A percentile compares a stretch with the other conserved stretches of the same genome.
Evolutionary conservation across 2,113 vertebrate genomes (phyloP).

Genomic region (Rattus norvegicus): DNA sequence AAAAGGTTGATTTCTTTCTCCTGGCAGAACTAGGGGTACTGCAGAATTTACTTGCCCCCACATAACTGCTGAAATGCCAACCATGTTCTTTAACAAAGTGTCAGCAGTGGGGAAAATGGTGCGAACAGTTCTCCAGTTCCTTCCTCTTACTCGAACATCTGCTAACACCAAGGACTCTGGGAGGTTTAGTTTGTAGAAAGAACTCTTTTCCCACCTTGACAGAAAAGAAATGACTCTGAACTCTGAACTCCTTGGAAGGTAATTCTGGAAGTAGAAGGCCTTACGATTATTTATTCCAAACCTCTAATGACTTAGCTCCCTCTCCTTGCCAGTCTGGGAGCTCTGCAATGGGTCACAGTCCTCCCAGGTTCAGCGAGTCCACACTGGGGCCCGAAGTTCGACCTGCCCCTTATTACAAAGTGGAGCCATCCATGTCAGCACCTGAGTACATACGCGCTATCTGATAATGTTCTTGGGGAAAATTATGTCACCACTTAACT

Average conservation of each 20-base stretch:
- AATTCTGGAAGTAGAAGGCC: slow-evolving; percentile 5
- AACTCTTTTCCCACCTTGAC: background rate
- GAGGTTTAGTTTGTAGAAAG: background rate
- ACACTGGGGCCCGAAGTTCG: background rate
- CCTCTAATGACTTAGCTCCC: background rate
- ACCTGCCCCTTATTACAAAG: background rate
- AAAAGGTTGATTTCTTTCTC: slow-evolving; percentile 29
- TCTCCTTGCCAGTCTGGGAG: background rate
- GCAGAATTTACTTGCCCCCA: background rate
- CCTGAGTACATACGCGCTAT: background rate
- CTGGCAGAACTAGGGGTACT: background rate
- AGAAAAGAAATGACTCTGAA: slow-evolving; percentile 29
- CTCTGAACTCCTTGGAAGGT: slow-evolving; percentile 13
- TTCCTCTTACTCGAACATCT: background rate
- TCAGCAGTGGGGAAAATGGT: slow-evolving; percentile 38
- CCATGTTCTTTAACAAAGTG: slow-evolving; percentile 43
- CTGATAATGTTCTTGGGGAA: slow-evolving; percentile 26
- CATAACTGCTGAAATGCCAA: slow-evolving; percentile 49
- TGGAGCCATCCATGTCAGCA: background rate
- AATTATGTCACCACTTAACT: background rate
- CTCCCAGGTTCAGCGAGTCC: background rate
- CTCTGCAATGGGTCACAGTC: background rate
- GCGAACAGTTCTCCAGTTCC: slow-evolving; percentile 14
- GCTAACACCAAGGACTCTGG: background rate
- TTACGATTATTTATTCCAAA: background rate